Evolutionary conservation across 2,888 invertebrate species (phyloP).

Genomic region (Mellilla xanthometata): DNA sequence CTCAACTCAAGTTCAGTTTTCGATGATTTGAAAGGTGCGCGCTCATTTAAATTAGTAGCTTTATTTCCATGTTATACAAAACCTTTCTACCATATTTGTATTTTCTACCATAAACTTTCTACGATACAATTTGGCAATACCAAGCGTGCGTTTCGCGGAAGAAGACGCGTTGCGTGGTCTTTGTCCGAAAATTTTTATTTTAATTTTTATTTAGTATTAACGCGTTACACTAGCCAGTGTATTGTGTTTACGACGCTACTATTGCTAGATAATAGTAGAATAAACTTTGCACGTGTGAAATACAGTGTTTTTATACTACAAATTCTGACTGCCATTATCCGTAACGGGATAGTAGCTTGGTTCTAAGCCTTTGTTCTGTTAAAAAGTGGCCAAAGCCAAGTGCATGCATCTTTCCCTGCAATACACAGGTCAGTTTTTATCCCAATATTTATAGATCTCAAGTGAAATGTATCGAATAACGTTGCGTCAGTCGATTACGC

Average conservation of each 20-base stretch:
- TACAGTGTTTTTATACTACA: constrained; percentile 47
- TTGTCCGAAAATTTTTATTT: constrained; percentile 72
- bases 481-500: constrained; percentile 59
- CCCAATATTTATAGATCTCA: constrained; percentile 12
- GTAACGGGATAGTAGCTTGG: constrained; percentile 81
- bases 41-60: constrained; percentile 14
- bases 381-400: constrained; percentile 80
- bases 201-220: constrained; percentile 65
- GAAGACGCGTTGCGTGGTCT: constrained; percentile 65
- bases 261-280: constrained; percentile 57
- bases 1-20: constrained; percentile 53
- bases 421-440: constrained; percentile 71
- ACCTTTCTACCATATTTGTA: constrained; percentile 5
- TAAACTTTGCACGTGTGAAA: constrained; percentile 50
- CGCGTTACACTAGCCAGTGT: constrained; percentile 49
- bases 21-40: constrained; percentile 64
- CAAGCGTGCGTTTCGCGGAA: constrained; percentile 61
- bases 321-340: constrained; percentile 75
- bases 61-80: constrained; percentile 31
- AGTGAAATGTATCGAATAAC: constrained; percentile 25
- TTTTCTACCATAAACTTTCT: constrained; percentile 15
- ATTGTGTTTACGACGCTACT: constrained; percentile 55
- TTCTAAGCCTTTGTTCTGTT: constrained; percentile 74
- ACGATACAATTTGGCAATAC: constrained; percentile 5
- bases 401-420: constrained; percentile 83